Evolutionary conservation across 2,888 invertebrate genomes (phyloP).

Genomic region (Ichneumon xanthorius): DNA sequence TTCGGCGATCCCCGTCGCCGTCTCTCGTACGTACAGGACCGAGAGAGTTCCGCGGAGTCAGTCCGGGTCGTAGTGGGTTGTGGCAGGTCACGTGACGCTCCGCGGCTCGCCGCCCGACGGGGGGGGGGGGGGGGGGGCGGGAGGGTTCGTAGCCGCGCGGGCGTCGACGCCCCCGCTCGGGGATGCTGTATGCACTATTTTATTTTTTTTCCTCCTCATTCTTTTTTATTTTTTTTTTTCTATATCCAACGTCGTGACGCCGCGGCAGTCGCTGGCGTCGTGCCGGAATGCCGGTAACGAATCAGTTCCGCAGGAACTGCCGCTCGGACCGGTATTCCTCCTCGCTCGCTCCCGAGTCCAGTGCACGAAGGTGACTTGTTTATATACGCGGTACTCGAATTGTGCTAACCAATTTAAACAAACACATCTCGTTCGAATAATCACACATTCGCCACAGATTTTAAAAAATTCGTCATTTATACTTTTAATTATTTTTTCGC

Average conservation of each 20-base stretch:
- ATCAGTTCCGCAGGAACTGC: slow-evolving; percentile 55
- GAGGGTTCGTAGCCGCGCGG: slow-evolving; percentile 25
- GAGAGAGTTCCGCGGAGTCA: slow-evolving; percentile 29
- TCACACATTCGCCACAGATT: too few species aligned
- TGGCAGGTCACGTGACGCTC: slow-evolving; percentile 53
- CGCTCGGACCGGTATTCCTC: slow-evolving; percentile 22
- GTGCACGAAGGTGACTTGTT: slow-evolving; percentile 5
- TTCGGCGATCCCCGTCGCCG: slow-evolving; percentile 3
- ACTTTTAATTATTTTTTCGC: neutral
- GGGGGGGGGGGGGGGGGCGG: neutral
- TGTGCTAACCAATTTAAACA: neutral
- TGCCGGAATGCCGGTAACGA: slow-evolving; percentile 50
- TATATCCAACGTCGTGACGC: neutral
- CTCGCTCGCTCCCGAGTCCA: slow-evolving; percentile 19
- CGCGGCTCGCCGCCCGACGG: neutral
- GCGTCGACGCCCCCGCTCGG: slow-evolving; percentile 53
- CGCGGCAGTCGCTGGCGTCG: slow-evolving; percentile 19
- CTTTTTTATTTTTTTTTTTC: neutral
- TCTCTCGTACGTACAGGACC: slow-evolving; percentile 5
- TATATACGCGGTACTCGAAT: neutral
- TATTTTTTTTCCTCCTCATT: neutral
- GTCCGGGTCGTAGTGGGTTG: slow-evolving; percentile 50
- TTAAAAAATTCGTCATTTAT: neutral
- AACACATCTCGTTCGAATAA: too few species aligned
- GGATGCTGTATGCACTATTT: slow-evolving; percentile 42